Conservation (phyloP, 2,797 vertebrate species). For the Streptopelia turtur region DNA sequence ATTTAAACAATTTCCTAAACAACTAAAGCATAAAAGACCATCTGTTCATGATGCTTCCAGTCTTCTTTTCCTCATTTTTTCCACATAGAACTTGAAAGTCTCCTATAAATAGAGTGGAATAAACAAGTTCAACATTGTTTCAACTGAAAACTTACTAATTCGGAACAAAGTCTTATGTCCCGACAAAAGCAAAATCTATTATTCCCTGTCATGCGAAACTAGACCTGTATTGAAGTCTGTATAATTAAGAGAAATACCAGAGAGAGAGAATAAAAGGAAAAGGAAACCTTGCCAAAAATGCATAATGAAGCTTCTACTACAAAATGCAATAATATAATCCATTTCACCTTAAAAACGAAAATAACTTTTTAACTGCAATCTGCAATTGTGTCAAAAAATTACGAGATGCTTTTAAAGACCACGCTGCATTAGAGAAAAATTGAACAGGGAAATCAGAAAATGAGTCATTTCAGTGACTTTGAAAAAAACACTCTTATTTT, state of each 20-base stretch:
- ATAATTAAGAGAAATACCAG: conserved; percentile 60
- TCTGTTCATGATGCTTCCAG: conserved; percentile 27
- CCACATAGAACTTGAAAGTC: conserved; percentile 84
- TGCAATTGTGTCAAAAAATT: conserved; percentile 34
- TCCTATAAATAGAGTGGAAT: conserved; percentile 79
- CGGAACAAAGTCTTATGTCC: background rate
- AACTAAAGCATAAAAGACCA: conserved; percentile 4
- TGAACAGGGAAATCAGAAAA: conserved; percentile 12
- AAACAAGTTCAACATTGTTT: conserved; percentile 26
- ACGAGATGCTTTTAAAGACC: conserved; percentile 2
- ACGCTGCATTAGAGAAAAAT: background rate
- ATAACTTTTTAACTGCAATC: conserved; percentile 58
- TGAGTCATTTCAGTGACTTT: background rate
- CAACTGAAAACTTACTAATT: conserved; percentile 23
- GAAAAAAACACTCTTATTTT: conserved; percentile 10
- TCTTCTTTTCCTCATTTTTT: conserved; percentile 77
- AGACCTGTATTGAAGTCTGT: conserved; percentile 40
- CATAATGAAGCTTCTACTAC: conserved; percentile 60
- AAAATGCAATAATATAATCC: conserved; percentile 63
- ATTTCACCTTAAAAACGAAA: conserved; percentile 51
- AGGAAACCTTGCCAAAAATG: conserved; percentile 57
- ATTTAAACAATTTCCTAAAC: conserved; percentile 60
- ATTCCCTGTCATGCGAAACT: conserved; percentile 52
- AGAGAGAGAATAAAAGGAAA: conserved; percentile 50
- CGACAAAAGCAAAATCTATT: conserved; percentile 37